Evolutionary conservation across 2,797 vertebrate species (phyloP).

Genomic region (Enteromius trimaculatus): DNA sequence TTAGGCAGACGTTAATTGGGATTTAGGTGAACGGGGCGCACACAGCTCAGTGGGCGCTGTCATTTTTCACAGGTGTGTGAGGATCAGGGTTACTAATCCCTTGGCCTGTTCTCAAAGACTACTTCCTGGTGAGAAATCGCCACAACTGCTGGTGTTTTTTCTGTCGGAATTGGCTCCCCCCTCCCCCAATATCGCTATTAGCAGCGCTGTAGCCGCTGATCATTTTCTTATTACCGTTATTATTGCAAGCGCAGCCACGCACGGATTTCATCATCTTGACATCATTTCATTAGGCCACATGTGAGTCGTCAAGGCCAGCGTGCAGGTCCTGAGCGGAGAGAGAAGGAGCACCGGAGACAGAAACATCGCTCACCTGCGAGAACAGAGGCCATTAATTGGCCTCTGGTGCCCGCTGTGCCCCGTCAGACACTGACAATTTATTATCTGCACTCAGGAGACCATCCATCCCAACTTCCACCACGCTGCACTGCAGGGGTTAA

Average conservation of each 20-base stretch:
- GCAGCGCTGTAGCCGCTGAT: conserved; percentile 2
- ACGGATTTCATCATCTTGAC: conserved; percentile 41
- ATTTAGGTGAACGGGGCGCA: conserved; percentile 68
- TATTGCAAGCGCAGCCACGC: conserved; percentile 16
- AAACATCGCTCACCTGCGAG: conserved; percentile 74
- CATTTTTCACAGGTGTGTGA: conserved; percentile 64
- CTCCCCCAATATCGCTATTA: background rate
- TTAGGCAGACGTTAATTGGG: conserved; percentile 73
- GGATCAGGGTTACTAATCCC: conserved; percentile 61
- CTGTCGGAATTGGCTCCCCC: background rate
- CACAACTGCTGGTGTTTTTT: background rate
- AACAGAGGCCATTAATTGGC: conserved; percentile 75
- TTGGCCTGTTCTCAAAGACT: conserved; percentile 42
- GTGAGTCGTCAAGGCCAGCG: conserved; percentile 36
- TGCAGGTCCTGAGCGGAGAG: conserved; percentile 24
- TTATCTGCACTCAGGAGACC: conserved; percentile 78
- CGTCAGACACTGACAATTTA: conserved; percentile 74
- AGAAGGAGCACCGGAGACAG: conserved; percentile 52
- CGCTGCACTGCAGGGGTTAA: conserved; percentile 59
- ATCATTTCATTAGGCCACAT: conserved; percentile 37
- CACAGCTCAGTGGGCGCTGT: conserved; percentile 61
- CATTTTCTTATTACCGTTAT: conserved; percentile 42
- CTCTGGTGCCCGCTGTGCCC: conserved; percentile 67
- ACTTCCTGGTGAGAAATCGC: conserved; percentile 35
- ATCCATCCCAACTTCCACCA: conserved; percentile 76